Base-by-base conservation (phyloP, 2,888 invertebrate genomes). In the Catonia carolina region DNA sequence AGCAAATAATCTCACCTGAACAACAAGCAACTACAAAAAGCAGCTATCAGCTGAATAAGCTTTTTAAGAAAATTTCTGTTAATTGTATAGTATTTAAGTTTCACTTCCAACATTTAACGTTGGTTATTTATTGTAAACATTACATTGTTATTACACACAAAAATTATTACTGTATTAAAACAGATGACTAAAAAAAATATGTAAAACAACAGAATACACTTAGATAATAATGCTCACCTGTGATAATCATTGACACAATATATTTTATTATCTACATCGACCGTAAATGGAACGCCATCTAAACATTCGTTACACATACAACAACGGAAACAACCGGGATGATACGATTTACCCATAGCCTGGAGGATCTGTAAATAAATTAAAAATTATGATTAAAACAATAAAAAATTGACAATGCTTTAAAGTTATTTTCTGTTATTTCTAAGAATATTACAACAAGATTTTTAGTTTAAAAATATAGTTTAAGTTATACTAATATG, bases 291-390 rank as follows among this genome's bases (percentile, higher is more conserved):
- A 39, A 97, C 95, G 12, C 98, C 98, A 69, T 99, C 98, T 49
- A 99, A 78, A 71, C 97, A 97, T 72, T 96, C 94, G 71, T 96
- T 95, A 73, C 99, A 99, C 58, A 95, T 84, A 73, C 93, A 95
- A 74, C 99, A 99, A 47, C 97, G 85, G 77, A 99, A 99, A 76
- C 99, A 99, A 7, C 96, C 96, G 1, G 98, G 98, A 73, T 99
- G 98, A 75, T 97, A 99, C 0, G 96, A 95, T 74, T 96, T 95
- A 18, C 98, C 98, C 94, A 98, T 95, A 0, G 98, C 98, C 82
- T 98, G 97, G 50, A 99, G 76, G 68, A 98, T 97, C 96, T 96
- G 52, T 2, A 58, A 56, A 68, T n/a, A n/a, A 22, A 73, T 68
- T 59, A 55, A 61, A 60, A 64, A 59, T 60, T 20, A 36, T 51